Evolutionary conservation across 2,888 invertebrate genomes (phyloP).

Genomic region (Ecdyonurus torrentis): DNA sequence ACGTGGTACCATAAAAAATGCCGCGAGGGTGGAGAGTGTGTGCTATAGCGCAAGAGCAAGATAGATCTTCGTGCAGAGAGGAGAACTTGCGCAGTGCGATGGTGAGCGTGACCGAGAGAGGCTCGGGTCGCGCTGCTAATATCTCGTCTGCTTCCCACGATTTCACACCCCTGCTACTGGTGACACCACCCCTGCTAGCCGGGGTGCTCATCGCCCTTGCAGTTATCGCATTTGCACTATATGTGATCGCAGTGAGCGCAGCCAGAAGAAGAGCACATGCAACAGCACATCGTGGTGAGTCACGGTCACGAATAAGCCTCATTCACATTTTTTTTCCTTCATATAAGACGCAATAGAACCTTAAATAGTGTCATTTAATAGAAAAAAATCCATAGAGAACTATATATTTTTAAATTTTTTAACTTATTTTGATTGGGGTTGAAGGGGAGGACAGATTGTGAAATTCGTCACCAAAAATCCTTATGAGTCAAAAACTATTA

Average conservation of each 20-base stretch:
- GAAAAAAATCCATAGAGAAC: too few relatives aligned
- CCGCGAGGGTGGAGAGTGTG: neutral
- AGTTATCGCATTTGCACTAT: neutral
- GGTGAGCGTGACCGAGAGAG: neutral
- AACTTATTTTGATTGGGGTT: too few relatives aligned
- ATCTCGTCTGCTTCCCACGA: neutral
- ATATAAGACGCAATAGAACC: too few relatives aligned
- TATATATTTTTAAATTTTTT: too few relatives aligned
- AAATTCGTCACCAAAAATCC: too few relatives aligned
- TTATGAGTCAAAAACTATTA: too few relatives aligned
- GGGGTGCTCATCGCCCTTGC: neutral
- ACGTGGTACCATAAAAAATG: too few relatives aligned
- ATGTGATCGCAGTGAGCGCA: neutral
- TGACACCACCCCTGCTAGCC: neutral
- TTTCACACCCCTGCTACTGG: neutral
- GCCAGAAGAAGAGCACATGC: neutral
- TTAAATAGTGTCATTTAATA: too few relatives aligned
- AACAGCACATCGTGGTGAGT: neutral
- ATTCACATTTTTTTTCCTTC: too few relatives aligned
- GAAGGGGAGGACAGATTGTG: too few relatives aligned
- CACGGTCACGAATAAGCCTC: too few relatives aligned
- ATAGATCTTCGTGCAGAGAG: neutral
- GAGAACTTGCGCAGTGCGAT: neutral
- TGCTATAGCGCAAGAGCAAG: neutral
- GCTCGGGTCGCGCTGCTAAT: neutral